phyloP scores from a whole-genome alignment of 2,113 vertebrate species.

The Corvus moneduloides region DNA sequence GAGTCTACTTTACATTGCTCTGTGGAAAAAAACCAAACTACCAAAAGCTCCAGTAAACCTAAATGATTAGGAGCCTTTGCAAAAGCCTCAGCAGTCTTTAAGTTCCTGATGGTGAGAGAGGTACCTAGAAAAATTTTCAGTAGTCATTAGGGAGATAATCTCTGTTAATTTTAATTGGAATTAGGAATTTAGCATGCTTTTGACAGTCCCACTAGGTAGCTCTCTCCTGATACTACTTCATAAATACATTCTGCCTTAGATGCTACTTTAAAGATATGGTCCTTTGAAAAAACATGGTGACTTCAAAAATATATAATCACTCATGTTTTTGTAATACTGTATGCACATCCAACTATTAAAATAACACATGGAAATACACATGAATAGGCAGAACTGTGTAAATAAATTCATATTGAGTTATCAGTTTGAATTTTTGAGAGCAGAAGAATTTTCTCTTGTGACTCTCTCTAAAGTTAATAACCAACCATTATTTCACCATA shows the following conservation, averaged over 20 bases:
- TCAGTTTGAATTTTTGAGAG: background rate
- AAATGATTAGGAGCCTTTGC: background rate
- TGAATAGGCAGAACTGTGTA: background rate
- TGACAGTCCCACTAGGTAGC: background rate
- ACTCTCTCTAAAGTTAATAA: background rate
- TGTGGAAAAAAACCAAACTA: background rate
- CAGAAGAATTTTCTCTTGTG: background rate
- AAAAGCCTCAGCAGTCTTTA: background rate
- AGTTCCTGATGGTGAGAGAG: background rate
- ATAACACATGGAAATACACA: background rate
- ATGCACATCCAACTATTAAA: background rate
- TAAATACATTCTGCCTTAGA: background rate
- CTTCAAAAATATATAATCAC: background rate
- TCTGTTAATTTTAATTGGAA: slow-evolving; percentile 22
- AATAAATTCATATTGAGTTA: background rate
- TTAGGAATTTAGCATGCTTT: background rate
- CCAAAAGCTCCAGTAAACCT: background rate
- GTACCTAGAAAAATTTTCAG: background rate
- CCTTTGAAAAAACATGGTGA: background rate
- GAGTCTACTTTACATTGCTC: background rate
- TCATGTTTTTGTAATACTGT: slow-evolving; percentile 18
- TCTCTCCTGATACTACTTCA: background rate
- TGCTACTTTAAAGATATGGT: background rate
- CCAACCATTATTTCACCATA: background rate
- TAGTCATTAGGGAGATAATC: background rate